These are phyloP conservation scores for Pholis gunnellus DNA, from an alignment of 2,113 vertebrate genomes.

Conservation along the genomic window DNA sequence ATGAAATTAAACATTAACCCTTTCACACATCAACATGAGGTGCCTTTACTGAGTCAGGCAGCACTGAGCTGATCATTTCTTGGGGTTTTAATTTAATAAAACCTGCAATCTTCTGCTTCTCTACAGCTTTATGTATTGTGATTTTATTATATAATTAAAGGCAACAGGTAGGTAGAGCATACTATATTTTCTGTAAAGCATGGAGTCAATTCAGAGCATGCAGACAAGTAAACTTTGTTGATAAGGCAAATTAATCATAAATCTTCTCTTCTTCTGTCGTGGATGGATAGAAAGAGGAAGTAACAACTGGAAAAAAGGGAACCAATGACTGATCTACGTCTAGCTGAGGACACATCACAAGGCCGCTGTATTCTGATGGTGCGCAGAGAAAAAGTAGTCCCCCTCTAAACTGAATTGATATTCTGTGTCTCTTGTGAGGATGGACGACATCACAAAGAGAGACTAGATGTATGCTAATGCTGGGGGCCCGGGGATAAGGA, in stretches of 20 bases:
- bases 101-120: not conserved
- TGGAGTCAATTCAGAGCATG: not conserved
- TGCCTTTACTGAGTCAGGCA: not conserved
- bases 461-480: constrained; percentile 54
- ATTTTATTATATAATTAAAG: not conserved
- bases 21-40: not conserved
- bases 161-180: not conserved
- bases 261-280: not conserved
- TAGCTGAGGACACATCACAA: constrained; percentile 8
- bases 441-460: constrained; percentile 48
- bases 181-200: not conserved
- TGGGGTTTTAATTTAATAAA: not conserved
- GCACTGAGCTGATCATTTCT: not conserved
- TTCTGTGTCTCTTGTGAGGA: constrained; percentile 23
- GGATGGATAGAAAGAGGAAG: constrained; percentile 4
- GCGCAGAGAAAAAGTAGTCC: constrained; percentile 36
- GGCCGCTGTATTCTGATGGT: constrained; percentile 28
- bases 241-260: not conserved
- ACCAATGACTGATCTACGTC: not conserved
- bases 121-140: not conserved
- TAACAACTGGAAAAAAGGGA: not conserved
- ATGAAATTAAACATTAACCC: not conserved
- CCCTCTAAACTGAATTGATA: constrained; percentile 49
- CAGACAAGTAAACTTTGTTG: not conserved
- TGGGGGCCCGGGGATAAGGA: constrained; percentile 19